These are phyloP conservation scores for Cygnus atratus DNA, from an alignment of 2,113 vertebrate species.

Conservation along the genomic window DNA sequence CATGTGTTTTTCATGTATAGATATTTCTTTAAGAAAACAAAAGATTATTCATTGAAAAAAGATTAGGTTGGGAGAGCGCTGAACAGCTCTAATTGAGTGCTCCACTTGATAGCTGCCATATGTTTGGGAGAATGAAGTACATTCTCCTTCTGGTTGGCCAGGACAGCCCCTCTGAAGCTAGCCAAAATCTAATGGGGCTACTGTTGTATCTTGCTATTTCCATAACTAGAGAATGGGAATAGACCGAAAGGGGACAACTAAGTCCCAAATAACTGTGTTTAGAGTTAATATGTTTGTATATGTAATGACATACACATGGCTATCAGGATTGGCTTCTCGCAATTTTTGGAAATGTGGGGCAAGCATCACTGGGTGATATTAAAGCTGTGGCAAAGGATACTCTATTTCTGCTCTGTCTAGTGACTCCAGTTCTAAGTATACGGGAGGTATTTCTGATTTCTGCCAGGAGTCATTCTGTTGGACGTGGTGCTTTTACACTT, in stretches of 20 bases:
- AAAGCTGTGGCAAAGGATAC: background rate
- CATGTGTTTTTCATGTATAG: background rate
- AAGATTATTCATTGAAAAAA: background rate
- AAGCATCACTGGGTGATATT: background rate
- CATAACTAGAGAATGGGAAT: background rate
- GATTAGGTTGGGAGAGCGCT: background rate
- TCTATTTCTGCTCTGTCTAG: background rate
- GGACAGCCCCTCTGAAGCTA: background rate
- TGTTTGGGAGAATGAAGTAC: background rate
- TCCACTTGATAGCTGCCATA: conserved; percentile 14
- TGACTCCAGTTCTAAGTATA: background rate
- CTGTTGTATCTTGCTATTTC: background rate
- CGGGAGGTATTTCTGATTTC: background rate
- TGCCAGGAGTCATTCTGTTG: background rate
- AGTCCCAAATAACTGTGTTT: background rate
- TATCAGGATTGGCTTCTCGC: background rate
- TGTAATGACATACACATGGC: background rate
- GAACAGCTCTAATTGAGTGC: background rate
- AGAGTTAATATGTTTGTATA: too few relatives aligned
- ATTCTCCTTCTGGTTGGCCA: background rate
- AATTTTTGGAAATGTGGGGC: background rate
- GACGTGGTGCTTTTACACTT: background rate
- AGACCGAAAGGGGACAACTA: background rate
- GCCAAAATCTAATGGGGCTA: background rate
- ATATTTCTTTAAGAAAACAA: background rate